Evolutionary conservation across 2,113 vertebrate species (phyloP), one percentile per base, ranked within the genome.

Genomic region (Vulpes vulpes): DNA sequence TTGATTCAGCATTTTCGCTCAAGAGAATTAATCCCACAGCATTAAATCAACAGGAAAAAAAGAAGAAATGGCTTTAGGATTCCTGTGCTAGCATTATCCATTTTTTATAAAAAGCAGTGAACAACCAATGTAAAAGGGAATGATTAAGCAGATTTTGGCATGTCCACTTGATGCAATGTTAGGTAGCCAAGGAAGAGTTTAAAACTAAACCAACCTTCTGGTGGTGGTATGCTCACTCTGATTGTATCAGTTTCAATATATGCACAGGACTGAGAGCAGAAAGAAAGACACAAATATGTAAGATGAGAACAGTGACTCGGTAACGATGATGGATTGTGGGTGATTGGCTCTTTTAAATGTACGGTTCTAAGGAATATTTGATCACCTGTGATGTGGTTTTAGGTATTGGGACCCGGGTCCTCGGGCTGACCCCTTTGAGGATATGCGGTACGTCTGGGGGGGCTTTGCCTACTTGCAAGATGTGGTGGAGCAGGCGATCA

Each of bases 391-490:
- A 6, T n/a, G 97, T 30, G 86, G 15, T 96, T 90, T 79, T 97
- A 99, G 99, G 90, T 99, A 99, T 98, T 99, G 99, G 99, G 99
- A 99, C 98, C 99, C 99, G 0, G 99, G 99, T 98, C 99, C 99
- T 82, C 99, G 99, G 30, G 99, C 99, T 6, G 99, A 99, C 98
- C 99, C 99, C 0, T 99, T 99, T 98, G 99, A 99, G 96, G 99
- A 99, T 97, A 98, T 99, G 99, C 99, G 99, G 11, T 99, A 99
- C 51, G 98, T 99, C 30, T 99, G 99, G 99, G 99, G 99, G 0
- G 99, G 99, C 43, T 99, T 99, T 91, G 97, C 99, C 17, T 99
- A 99, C 98, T 98, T 99, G 91, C 99, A 99, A 98, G 99, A 99
- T 11, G 99, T 99, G 17, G 97, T 99, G 8, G 99, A 99, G 84